Base-by-base conservation (phyloP, 2,113 vertebrate genomes). In the Lutjanus erythropterus region DNA sequence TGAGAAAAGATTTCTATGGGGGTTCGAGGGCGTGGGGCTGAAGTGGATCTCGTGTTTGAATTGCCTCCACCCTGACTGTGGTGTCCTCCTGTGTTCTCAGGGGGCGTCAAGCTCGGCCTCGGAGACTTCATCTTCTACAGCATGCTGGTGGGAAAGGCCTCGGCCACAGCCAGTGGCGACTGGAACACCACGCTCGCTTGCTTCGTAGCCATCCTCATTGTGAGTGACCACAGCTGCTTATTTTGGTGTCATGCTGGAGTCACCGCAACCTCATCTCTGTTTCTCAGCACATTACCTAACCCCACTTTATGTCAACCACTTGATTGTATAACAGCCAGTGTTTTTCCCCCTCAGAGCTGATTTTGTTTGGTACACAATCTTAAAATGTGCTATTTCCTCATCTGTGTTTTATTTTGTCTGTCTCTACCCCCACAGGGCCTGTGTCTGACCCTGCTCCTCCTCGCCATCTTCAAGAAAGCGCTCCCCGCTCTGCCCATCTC, bases 121-220 rank as follows among this genome's bases (percentile, higher is more conserved):
- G 97, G 97, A 88, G 98, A 99, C 90, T 99, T 99, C 93, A 99
- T 99, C 94, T 99, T 99, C 95, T 99, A 99, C 94, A 99, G 98
- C 89, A 98, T 99, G 94, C 91, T 99, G 74, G 98, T 99, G 88
- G 98, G 98, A 65, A 99, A 99, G 94, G 98, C 98, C 64, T 99
- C 98, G 19, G 98, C 98, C 76, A 95, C 97, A n/a, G 98, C 97
- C 92, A 99, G 96, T 1, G 97, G 97, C 21, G 98, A 99, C 94
- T 99, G 98, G 98, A 99, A 99, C 94, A 99, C 98, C 52, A 99
- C 98, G 49, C 94, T 99, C 59, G 98, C 98, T 35, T 99, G 98
- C 94, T 99, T 99, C 72, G 97, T 99, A 53, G 98, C 98, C 94
- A 99, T 99, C 93, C 95, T 99, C 91, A 99, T 99, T 83, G 98